Percentiles rank a stretch among this genome's conserved stretches.
Evolutionary conservation across 2,888 invertebrate genomes (phyloP).

Genomic region (Acleris holmiana): DNA sequence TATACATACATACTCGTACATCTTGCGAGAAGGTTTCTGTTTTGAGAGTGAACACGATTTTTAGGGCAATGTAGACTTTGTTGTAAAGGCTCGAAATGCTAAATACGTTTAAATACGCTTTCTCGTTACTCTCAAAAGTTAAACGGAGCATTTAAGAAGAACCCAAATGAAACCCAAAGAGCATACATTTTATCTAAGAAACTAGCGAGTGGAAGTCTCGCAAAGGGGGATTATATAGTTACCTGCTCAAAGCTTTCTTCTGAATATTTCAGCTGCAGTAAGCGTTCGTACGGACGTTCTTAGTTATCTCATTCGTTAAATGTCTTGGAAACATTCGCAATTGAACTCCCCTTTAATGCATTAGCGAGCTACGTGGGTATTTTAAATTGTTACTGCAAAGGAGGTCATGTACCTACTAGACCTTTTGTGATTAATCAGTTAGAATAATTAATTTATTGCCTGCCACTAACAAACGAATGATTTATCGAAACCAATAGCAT

Average conservation of each 20-base stretch:
- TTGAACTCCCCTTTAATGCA: conserved; percentile 34
- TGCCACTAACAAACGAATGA: too few relatives aligned
- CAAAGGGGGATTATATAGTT: conserved; percentile 32
- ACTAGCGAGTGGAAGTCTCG: conserved; percentile 29
- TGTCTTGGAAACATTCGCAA: conserved; percentile 38
- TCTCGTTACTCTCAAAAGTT: not conserved
- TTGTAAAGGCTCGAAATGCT: too few relatives aligned
- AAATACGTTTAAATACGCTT: not conserved
- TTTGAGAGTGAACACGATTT: too few relatives aligned
- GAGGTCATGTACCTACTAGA: not conserved
- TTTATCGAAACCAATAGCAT: too few relatives aligned
- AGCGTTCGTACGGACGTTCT: conserved; percentile 34
- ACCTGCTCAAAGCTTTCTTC: conserved; percentile 38
- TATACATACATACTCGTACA: too few relatives aligned
- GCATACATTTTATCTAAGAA: conserved; percentile 30
- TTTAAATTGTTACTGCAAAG: conserved; percentile 16
- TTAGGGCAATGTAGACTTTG: too few relatives aligned
- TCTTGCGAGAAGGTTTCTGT: too few relatives aligned
- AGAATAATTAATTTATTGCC: too few relatives aligned
- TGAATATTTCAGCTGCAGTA: conserved; percentile 38
- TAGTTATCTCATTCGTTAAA: conserved; percentile 38
- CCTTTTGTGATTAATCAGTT: not conserved
- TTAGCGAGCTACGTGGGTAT: conserved; percentile 13
- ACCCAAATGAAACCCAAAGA: conserved; percentile 14
- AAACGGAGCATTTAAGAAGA: not conserved